These are phyloP conservation scores for Hylomyscus alleni DNA, from an alignment of 2,797 vertebrate genomes.

Conservation along the genomic window DNA sequence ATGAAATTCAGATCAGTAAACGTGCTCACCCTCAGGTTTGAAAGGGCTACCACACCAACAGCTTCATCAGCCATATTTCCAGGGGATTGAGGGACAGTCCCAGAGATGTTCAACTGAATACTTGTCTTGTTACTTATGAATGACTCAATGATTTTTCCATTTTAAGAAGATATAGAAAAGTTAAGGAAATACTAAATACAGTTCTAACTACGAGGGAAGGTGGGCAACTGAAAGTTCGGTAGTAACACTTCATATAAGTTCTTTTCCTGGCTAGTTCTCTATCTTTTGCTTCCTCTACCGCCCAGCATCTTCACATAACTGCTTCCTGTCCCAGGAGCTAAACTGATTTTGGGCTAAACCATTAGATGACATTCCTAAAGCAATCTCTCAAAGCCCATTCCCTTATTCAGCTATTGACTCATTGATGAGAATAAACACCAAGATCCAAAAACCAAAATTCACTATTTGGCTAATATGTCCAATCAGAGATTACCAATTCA, in stretches of 20 bases:
- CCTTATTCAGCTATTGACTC: not conserved
- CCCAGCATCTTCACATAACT: not conserved
- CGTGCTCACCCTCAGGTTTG: not conserved
- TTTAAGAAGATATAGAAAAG: slow-evolving; percentile 78
- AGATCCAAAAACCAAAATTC: not conserved
- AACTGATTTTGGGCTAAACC: not conserved
- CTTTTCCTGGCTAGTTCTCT: slow-evolving; percentile 47
- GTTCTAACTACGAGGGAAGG: slow-evolving; percentile 74
- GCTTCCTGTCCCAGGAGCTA: not conserved
- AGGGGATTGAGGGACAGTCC: slow-evolving; percentile 48
- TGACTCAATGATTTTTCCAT: slow-evolving; percentile 68
- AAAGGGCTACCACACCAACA: not conserved
- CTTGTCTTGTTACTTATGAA: slow-evolving; percentile 80
- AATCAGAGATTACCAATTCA: not conserved
- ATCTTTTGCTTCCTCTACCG: not conserved
- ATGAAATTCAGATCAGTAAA: not conserved
- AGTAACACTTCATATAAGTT: slow-evolving; percentile 71
- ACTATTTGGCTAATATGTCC: not conserved
- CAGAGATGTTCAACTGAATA: slow-evolving; percentile 79
- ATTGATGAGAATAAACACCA: not conserved
- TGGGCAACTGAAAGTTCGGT: slow-evolving; percentile 85
- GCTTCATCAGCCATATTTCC: slow-evolving; percentile 14
- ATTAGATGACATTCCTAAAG: not conserved
- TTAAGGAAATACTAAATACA: slow-evolving; percentile 60
- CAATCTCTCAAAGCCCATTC: not conserved